phyloP scores from a whole-genome alignment of 92 coral and sea anemone genomes.

The Diadumene lineata region DNA sequence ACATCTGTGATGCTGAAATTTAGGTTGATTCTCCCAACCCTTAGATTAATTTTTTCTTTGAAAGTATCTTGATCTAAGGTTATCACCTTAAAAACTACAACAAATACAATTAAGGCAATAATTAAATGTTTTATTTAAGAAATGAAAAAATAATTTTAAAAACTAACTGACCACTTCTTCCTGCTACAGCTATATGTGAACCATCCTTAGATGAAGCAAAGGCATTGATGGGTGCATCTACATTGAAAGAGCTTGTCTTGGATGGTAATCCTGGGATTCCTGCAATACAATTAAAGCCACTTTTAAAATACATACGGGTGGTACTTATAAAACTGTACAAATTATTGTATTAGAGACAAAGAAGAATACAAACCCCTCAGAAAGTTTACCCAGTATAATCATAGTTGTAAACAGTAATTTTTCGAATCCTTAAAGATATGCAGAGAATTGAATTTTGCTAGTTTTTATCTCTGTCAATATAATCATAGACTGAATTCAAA shows the following conservation, averaged over 20 bases:
- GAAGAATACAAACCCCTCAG: no score
- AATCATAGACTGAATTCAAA: no score
- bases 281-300: no score
- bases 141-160: background rate
- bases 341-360: no score
- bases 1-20: conserved; percentile 96
- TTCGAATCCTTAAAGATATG: no score
- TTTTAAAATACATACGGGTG: no score
- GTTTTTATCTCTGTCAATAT: no score
- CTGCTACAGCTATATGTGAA: conserved; percentile 92
- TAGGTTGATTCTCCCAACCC: conserved; percentile 88
- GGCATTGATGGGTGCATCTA: conserved; percentile 81
- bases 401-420: no score
- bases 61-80: conserved; percentile 72
- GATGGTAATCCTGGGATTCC: conserved; percentile 49
- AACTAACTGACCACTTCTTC: conserved; percentile 77
- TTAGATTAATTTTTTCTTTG: conserved; percentile 78
- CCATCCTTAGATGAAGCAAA: conserved; percentile 82
- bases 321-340: no score
- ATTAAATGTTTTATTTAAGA: background rate
- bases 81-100: conserved; percentile 85
- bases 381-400: no score
- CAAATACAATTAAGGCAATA: no score
- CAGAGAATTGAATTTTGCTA: no score
- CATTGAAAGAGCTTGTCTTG: conserved; percentile 51